Percentiles rank a stretch among this genome's conserved stretches.
Evolutionary conservation across 2,113 vertebrate genomes (phyloP).

Genomic region (Myrmophylax atrothorax): DNA sequence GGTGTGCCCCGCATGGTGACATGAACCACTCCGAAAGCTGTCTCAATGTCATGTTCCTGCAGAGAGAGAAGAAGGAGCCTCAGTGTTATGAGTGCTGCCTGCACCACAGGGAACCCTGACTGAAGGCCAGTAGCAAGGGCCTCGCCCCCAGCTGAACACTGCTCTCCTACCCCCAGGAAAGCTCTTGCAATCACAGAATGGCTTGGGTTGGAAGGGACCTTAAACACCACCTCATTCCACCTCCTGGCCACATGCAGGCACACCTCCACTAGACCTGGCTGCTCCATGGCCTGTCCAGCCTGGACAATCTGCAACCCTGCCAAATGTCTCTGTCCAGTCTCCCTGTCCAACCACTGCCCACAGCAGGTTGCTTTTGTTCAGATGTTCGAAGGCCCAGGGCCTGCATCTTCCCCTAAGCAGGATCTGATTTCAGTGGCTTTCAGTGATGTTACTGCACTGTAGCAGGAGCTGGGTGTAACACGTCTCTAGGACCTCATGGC

Average conservation of each 20-base stretch:
- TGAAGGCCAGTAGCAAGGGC: not conserved
- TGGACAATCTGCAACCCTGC: not conserved
- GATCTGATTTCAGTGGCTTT: not conserved
- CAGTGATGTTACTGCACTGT: not conserved
- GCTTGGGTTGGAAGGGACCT: not conserved
- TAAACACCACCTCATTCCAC: not conserved
- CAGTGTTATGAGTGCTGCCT: not conserved
- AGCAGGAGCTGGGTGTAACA: not conserved
- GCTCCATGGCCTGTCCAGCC: not conserved
- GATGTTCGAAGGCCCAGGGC: not conserved
- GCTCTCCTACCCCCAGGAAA: not conserved
- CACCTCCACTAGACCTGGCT: not conserved
- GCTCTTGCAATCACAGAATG: not conserved
- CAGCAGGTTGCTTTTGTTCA: not conserved
- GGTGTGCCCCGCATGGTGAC: conserved; percentile 90
- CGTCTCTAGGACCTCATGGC: not conserved
- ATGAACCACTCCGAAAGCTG: conserved; percentile 88
- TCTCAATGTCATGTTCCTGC: conserved; percentile 95
- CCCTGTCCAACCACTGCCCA: not conserved
- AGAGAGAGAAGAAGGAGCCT: conserved; percentile 41
- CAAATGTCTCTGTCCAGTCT: not conserved
- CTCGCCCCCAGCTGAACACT: not conserved
- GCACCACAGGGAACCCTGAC: not conserved
- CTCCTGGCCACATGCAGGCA: fast-evolving
- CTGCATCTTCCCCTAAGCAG: not conserved